Evolutionary conservation across 2,888 invertebrate genomes (phyloP).

Genomic region (Scaptomyza reducta): DNA sequence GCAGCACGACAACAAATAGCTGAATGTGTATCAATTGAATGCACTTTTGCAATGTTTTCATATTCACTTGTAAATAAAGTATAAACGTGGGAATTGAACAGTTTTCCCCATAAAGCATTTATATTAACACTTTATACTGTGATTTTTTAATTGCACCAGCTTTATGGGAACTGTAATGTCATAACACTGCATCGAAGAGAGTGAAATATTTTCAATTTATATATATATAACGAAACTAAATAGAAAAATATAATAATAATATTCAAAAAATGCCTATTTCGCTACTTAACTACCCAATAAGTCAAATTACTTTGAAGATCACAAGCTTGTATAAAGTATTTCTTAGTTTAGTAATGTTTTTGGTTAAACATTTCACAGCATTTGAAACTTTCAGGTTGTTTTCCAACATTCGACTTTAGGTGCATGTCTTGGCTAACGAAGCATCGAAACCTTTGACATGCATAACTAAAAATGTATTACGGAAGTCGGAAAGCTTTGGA

Average conservation of each 20-base stretch:
- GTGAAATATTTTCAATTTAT: no score
- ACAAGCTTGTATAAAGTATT: not conserved
- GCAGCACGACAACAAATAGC: not conserved
- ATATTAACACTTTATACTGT: not conserved
- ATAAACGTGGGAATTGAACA: conserved; percentile 21
- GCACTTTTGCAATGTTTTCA: not conserved
- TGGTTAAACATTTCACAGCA: not conserved
- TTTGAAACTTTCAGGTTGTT: not conserved
- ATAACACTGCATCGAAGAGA: not conserved
- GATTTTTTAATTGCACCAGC: not conserved
- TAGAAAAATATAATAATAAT: no score
- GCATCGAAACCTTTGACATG: conserved; percentile 3
- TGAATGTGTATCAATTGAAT: not conserved
- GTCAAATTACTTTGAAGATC: not conserved
- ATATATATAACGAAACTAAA: no score
- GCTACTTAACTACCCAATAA: no score
- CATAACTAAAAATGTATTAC: conserved; percentile 12
- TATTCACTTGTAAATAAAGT: conserved; percentile 22
- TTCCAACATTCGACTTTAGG: conserved; percentile 15
- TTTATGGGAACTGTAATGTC: not conserved
- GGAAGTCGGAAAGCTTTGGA: conserved; percentile 44
- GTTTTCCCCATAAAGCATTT: conserved; percentile 1
- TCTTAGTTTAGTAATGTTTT: not conserved
- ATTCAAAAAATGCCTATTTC: no score
- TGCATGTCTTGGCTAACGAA: conserved; percentile 49